phyloP scores from a whole-genome alignment of 2,113 vertebrate species.

The Phasianus colchicus region DNA sequence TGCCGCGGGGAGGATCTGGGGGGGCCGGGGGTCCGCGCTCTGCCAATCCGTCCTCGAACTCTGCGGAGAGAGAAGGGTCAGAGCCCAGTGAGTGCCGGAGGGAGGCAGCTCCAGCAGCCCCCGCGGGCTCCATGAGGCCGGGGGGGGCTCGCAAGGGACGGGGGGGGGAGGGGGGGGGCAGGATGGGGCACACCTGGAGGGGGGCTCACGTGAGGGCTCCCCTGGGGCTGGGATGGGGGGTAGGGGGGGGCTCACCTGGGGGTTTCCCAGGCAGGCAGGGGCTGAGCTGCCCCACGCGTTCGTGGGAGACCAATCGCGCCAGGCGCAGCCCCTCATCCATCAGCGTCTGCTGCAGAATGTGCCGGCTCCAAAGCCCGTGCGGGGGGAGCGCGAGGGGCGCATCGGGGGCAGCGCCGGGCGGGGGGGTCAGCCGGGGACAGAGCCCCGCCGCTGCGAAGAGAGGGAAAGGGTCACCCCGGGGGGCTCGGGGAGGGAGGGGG shows the following conservation, averaged over 20 bases:
- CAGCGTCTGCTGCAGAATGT: constrained; percentile 95
- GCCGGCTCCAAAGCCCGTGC: constrained; percentile 90
- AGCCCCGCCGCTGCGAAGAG: constrained; percentile 75
- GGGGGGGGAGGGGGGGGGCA: no score
- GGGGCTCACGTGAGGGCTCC: no score
- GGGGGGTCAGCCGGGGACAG: constrained; percentile 82
- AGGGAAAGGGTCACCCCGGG: not conserved
- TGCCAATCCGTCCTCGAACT: constrained; percentile 83
- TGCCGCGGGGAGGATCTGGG: constrained; percentile 81
- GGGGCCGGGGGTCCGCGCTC: constrained; percentile 79
- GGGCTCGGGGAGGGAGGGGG: fast-evolving
- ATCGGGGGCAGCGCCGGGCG: constrained; percentile 83
- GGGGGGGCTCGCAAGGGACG: no score
- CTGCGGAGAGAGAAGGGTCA: constrained; percentile 68
- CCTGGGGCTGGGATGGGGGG: no score
- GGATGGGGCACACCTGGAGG: no score
- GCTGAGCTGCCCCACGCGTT: constrained; percentile 86
- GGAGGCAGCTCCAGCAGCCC: no score
- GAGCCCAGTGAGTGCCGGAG: not conserved
- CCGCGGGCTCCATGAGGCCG: no score
- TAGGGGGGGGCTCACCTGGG: constrained; percentile 81
- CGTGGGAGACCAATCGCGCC: constrained; percentile 94
- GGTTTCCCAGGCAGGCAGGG: constrained; percentile 86
- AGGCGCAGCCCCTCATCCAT: constrained; percentile 97
- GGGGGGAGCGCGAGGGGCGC: constrained; percentile 81